Base-by-base conservation (phyloP, 2,113 vertebrate genomes). In the Trogon melanurus region DNA sequence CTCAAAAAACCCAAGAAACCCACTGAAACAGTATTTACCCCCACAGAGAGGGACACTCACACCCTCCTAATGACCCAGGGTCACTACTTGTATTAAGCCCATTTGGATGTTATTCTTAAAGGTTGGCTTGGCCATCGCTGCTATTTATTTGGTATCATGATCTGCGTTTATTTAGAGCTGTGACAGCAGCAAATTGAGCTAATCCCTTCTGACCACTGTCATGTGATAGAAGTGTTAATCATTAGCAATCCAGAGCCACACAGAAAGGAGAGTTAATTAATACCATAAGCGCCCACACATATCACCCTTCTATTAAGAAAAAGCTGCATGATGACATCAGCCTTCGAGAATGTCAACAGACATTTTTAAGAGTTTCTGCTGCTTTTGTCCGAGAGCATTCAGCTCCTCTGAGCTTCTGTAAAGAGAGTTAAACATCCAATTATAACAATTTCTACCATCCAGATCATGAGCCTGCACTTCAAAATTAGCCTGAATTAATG, bases 371-470 rank as follows among this genome's bases (percentile, higher is more conserved):
- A 73, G 29, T 85, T 97, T 79, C 53, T 80, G 67, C 79, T 83
- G 64, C 72, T 85, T 90, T 83, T 80, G 75, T 88, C 82, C 74
- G 62, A 88, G 75, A 85, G 41, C 26, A 22, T 36, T 85, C 54
- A 79, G 58, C 82, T 95, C 79, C 94, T 79, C 82, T 25, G 54
- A 88, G 81, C 62, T 72, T 48, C 89, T 71, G 67, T 64, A 89
- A 91, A 82, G 60, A 64, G 91, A 95, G 93, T 83, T 94, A 91
- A 96, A 93, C 50, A 91, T 71, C 90, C 93, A 97, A 96, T 96
- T 96, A 96, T 86, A 94, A 91, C 85, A 92, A 93, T 95, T 93
- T 94, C 88, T 84, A 16, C 75, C 82, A 84, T 84, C 89, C 79
- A 90, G 89, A 90, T 88, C 92, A 91, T 64, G 72, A 93, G 67